These are phyloP conservation scores for Notolepis coatsorum DNA, from an alignment of 2,797 vertebrate genomes.

Conservation along the genomic window DNA sequence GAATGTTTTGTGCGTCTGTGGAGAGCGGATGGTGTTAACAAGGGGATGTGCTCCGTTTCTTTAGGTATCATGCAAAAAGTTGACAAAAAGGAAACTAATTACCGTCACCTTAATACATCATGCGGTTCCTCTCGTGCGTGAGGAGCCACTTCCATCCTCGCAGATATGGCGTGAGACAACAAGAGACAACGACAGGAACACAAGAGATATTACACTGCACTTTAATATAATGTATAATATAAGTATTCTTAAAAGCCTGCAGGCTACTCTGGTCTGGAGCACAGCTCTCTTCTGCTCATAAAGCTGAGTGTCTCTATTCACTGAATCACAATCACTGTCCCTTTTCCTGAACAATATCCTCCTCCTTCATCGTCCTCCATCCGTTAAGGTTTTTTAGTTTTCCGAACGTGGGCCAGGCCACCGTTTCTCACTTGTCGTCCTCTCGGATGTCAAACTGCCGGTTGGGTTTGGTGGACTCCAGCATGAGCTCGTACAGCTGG, in stretches of 20 bases:
- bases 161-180: conserved; percentile 9
- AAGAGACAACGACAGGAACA: conserved; percentile 31
- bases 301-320: conserved; percentile 4
- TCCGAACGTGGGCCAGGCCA: too few species aligned
- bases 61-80: conserved; percentile 17
- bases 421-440: too few species aligned
- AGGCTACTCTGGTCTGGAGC: conserved; percentile 8
- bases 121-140: neutral
- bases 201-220: conserved; percentile 43
- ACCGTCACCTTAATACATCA: conserved; percentile 32
- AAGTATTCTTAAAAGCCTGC: conserved; percentile 41
- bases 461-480: conserved; percentile 89
- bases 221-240: conserved; percentile 41
- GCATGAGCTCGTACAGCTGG: conserved; percentile 93
- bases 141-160: conserved; percentile 31
- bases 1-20: conserved; percentile 2
- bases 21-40: neutral
- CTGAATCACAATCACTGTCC: conserved; percentile 2
- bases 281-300: conserved; percentile 1
- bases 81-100: conserved; percentile 25
- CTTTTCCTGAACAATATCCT: neutral
- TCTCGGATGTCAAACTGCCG: conserved; percentile 83
- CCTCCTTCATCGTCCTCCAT: neutral
- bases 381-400: conserved; percentile 46
- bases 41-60: neutral